Conservation (phyloP, 2,113 vertebrate species). For the Genyomyrus donnyi region DNA sequence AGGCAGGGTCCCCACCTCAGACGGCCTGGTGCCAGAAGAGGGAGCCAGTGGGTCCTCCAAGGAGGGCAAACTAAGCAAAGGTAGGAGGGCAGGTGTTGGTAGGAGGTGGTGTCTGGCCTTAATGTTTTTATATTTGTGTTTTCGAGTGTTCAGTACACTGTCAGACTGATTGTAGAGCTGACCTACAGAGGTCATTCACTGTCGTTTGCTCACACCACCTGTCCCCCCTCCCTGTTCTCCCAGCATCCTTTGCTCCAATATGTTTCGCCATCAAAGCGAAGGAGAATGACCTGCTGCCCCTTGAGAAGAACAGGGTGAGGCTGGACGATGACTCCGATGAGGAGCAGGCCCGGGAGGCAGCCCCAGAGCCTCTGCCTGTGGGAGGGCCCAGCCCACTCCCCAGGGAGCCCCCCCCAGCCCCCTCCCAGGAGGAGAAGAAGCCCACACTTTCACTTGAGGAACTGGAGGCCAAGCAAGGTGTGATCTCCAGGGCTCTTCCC, state of each 20-base stretch:
- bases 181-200: neutral
- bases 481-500: neutral
- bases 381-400: slow-evolving; percentile 41
- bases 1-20: neutral
- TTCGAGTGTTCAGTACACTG: neutral
- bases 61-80: slow-evolving; percentile 61
- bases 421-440: slow-evolving; percentile 73
- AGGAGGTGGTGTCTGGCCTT: neutral
- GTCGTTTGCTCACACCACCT: neutral
- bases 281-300: slow-evolving; percentile 86
- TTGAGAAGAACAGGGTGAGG: slow-evolving; percentile 92
- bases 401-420: slow-evolving; percentile 42
- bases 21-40: slow-evolving; percentile 10
- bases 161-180: neutral
- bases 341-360: slow-evolving; percentile 69
- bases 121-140: neutral
- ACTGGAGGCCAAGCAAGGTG: slow-evolving; percentile 95
- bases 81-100: slow-evolving; percentile 36
- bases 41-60: slow-evolving; percentile 31
- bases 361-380: slow-evolving; percentile 51
- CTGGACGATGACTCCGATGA: slow-evolving; percentile 93
- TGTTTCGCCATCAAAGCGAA: slow-evolving; percentile 95
- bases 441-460: slow-evolving; percentile 83
- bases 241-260: slow-evolving; percentile 93
- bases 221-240: slow-evolving; percentile 8